Conservation (phyloP, 2,888 invertebrate species). For the Elgonia sp. region DNA sequence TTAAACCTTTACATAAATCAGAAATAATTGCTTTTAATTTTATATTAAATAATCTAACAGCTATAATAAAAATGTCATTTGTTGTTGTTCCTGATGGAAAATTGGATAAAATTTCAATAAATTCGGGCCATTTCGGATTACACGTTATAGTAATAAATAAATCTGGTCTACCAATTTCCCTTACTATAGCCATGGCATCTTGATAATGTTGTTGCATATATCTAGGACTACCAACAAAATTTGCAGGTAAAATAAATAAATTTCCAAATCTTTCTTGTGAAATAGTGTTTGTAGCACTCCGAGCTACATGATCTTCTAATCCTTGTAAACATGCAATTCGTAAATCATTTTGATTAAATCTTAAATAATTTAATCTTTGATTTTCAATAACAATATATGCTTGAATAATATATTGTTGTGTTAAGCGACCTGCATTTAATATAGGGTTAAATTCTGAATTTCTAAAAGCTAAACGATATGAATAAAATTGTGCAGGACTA, state of each 20-base stretch:
- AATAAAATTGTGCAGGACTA: constrained; percentile 57
- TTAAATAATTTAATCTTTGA: constrained; percentile 46
- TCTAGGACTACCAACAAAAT: constrained; percentile 82
- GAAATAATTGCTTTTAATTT: constrained; percentile 21
- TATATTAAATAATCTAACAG: constrained; percentile 31
- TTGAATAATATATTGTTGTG: constrained; percentile 63
- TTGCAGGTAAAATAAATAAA: constrained; percentile 53
- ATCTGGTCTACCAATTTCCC: constrained; percentile 84
- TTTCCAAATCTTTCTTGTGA: constrained; percentile 39
- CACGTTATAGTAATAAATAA: constrained; percentile 84
- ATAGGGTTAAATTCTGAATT: constrained; percentile 40
- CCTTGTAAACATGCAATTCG: constrained; percentile 54
- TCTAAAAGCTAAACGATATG: constrained; percentile 55
- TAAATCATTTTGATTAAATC: constrained; percentile 34
- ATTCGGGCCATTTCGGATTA: constrained; percentile 83
- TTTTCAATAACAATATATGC: constrained; percentile 59
- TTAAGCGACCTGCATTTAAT: constrained; percentile 42
- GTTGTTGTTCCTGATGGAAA: constrained; percentile 16
- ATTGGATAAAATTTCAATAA: constrained; percentile 60
- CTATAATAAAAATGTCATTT: constrained; percentile 18
- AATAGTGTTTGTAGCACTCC: constrained; percentile 19
- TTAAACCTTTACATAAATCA: neutral
- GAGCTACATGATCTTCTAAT: constrained; percentile 21
- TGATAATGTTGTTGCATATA: constrained; percentile 81
- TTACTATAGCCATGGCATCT: constrained; percentile 82